Percentiles rank a stretch among this genome's conserved stretches.
Evolutionary conservation across 2,888 invertebrate genomes (phyloP).

Genomic region (Trissolcus japonicus): DNA sequence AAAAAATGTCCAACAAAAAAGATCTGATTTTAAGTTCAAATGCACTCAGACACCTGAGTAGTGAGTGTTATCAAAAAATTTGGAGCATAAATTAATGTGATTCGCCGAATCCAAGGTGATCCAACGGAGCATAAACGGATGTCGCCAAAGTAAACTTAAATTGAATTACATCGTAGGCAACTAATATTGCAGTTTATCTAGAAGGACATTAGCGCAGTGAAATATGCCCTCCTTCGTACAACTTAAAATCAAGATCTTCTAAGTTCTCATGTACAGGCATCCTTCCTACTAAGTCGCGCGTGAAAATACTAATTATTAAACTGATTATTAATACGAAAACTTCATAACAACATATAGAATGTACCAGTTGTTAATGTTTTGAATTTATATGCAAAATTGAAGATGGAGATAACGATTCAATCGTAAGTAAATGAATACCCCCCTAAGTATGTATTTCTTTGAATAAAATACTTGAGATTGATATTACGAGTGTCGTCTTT

Average conservation of each 20-base stretch:
- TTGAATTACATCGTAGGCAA: slow-evolving; percentile 74
- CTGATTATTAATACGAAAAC: slow-evolving; percentile 76
- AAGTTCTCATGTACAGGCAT: slow-evolving; percentile 64
- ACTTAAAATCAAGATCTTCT: slow-evolving; percentile 75
- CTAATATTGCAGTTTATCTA: slow-evolving; percentile 76
- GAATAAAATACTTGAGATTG: too few species aligned
- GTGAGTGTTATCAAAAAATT: too few species aligned
- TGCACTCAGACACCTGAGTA: too few species aligned
- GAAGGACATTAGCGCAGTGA: slow-evolving; percentile 75
- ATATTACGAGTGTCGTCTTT: too few species aligned
- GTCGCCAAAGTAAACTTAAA: slow-evolving; percentile 76
- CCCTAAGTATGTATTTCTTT: too few species aligned
- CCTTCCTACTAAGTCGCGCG: slow-evolving; percentile 76
- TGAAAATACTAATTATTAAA: slow-evolving; percentile 77
- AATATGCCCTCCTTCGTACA: slow-evolving; percentile 72
- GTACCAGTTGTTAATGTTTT: slow-evolving; percentile 55
- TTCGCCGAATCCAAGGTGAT: neutral
- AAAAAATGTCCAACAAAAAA: too few species aligned
- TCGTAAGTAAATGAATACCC: too few species aligned
- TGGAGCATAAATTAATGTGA: slow-evolving; percentile 3
- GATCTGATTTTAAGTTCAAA: too few species aligned
- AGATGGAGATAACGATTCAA: neutral
- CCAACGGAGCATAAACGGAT: slow-evolving; percentile 68
- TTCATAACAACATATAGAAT: slow-evolving; percentile 62
- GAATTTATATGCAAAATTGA: slow-evolving; percentile 53